phyloP scores from a whole-genome alignment of 2,113 vertebrate genomes.

The Pachyramphus minor region DNA sequence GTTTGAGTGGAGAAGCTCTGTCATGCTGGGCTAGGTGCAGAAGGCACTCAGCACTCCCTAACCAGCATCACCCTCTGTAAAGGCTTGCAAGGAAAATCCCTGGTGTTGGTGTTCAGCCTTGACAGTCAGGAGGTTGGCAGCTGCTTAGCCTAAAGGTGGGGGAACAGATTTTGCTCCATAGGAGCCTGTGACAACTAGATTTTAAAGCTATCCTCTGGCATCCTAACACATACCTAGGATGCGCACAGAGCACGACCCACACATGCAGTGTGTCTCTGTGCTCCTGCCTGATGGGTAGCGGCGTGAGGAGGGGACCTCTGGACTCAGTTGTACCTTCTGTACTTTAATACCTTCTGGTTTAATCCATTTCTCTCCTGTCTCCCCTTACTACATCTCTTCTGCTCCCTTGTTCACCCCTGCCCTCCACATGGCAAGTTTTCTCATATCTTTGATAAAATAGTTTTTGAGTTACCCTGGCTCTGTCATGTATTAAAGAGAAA shows the following conservation, averaged over 20 bases:
- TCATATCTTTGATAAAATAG: not conserved
- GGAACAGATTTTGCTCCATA: not conserved
- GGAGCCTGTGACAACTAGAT: not conserved
- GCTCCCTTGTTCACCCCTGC: not conserved
- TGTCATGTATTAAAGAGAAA: not conserved
- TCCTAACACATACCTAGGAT: fast-evolving
- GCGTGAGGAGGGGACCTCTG: not conserved
- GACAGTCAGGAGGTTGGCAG: not conserved
- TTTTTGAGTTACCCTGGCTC: not conserved
- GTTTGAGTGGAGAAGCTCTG: not conserved
- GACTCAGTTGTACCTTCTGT: not conserved
- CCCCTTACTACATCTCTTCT: fast-evolving
- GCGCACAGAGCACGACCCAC: fast-evolving
- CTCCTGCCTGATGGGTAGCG: fast-evolving
- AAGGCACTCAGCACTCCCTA: fast-evolving
- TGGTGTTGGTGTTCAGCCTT: not conserved
- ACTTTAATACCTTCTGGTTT: not conserved
- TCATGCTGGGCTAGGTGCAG: not conserved
- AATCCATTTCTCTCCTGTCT: not conserved
- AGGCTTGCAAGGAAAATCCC: not conserved
- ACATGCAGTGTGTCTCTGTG: fast-evolving
- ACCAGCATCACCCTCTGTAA: not conserved
- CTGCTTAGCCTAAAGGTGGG: not conserved
- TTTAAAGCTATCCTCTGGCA: not conserved
- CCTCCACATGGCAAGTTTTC: not conserved